Conservation (phyloP, 2,797 vertebrate genomes). For the Chaenodraco wilsoni region DNA sequence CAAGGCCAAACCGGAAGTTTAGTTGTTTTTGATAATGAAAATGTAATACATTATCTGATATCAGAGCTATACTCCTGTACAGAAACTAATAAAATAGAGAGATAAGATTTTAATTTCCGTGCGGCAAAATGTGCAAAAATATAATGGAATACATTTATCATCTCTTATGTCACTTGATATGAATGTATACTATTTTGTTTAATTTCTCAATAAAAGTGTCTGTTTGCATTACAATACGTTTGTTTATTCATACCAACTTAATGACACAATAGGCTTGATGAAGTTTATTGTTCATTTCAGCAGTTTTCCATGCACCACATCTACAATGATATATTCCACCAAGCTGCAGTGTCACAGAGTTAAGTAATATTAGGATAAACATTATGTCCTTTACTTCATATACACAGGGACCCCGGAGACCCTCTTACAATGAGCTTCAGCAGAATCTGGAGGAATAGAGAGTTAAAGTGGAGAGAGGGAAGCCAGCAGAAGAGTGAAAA, state of each 20-base stretch:
- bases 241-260: conserved; percentile 39
- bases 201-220: neutral
- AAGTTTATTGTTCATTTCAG: conserved; percentile 79
- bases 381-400: conserved; percentile 64
- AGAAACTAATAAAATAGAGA: neutral
- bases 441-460: conserved; percentile 55
- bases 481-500: conserved; percentile 21
- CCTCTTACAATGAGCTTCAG: conserved; percentile 50
- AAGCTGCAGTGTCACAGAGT: conserved; percentile 80
- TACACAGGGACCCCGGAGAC: conserved; percentile 48
- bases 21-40: neutral
- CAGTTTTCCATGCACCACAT: conserved; percentile 85
- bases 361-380: conserved; percentile 71
- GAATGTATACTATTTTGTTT: neutral
- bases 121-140: conserved; percentile 44
- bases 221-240: neutral
- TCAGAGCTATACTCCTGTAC: neutral
- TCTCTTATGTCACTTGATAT: conserved; percentile 8
- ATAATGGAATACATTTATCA: conserved; percentile 35
- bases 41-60: neutral
- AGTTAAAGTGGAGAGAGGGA: conserved; percentile 22
- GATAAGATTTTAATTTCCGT: conserved; percentile 53
- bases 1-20: neutral
- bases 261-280: conserved; percentile 67
- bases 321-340: conserved; percentile 82